phyloP scores from a whole-genome alignment of 2,113 vertebrate genomes.

The Bambusicola thoracicus region DNA sequence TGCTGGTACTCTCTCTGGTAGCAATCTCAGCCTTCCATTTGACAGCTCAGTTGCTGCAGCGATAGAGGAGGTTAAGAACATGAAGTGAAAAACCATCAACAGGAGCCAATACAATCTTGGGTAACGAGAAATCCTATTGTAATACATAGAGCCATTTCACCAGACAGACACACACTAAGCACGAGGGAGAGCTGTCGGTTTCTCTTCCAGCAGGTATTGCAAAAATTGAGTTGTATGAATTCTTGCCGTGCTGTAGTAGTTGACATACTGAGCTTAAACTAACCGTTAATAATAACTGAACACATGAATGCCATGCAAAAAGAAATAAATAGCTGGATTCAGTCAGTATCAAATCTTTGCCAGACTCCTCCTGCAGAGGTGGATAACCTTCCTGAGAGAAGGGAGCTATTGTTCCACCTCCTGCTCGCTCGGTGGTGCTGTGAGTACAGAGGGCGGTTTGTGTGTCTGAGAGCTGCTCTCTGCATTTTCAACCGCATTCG shows the following conservation, averaged over 20 bases:
- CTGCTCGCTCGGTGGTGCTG: background rate
- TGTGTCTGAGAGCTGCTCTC: background rate
- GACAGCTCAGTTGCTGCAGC: background rate
- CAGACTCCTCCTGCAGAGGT: background rate
- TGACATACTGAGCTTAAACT: background rate
- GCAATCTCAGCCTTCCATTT: background rate
- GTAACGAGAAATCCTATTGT: background rate
- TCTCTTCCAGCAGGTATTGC: background rate
- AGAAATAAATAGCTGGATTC: background rate
- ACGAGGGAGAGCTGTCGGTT: background rate
- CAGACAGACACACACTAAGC: background rate
- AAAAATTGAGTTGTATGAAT: background rate
- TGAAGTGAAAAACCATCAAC: background rate
- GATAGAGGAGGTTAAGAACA: background rate
- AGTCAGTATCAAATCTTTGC: background rate
- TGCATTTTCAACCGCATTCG: background rate
- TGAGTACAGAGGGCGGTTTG: background rate
- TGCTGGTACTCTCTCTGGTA: background rate
- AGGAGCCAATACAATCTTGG: background rate
- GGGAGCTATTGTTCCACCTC: background rate
- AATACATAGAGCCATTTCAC: background rate
- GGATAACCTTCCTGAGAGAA: conserved; percentile 28
- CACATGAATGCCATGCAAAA: background rate
- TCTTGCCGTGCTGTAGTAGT: background rate
- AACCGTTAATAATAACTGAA: background rate